Percentiles rank a stretch among this genome's conserved stretches.
These are phyloP conservation scores for Spea hammondii DNA, from an alignment of 2,797 vertebrate genomes.

Conservation along the genomic window DNA sequence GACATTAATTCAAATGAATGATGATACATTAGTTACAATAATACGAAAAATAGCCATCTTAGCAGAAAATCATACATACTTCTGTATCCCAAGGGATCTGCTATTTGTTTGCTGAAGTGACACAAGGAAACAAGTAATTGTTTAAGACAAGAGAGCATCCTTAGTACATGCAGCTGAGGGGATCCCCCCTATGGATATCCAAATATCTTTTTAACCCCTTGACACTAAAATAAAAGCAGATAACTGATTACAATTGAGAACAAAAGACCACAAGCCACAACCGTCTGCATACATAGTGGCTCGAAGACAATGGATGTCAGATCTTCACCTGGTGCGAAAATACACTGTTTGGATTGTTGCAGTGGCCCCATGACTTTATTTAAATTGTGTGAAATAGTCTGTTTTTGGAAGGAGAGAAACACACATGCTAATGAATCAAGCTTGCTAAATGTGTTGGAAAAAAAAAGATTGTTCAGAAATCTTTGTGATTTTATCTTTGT, in stretches of 20 bases:
- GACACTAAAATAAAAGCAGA: slow-evolving; percentile 35
- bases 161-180: slow-evolving; percentile 29
- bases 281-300: slow-evolving; percentile 20
- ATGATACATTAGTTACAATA: background rate
- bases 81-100: background rate
- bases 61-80: background rate
- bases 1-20: background rate
- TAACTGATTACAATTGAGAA: slow-evolving; percentile 26
- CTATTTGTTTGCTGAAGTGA: background rate
- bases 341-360: background rate
- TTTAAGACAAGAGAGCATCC: slow-evolving; percentile 22
- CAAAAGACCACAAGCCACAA: slow-evolving; percentile 28
- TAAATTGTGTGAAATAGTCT: background rate
- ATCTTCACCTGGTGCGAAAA: slow-evolving; percentile 22
- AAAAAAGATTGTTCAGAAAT: no score
- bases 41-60: background rate
- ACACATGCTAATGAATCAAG: no score
- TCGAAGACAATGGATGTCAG: background rate
- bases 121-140: slow-evolving; percentile 19
- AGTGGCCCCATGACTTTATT: background rate
- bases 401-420: no score
- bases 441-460: no score
- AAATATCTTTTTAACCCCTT: slow-evolving; percentile 37
- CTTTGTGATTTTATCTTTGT: no score
- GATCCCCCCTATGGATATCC: slow-evolving; percentile 3